Base-by-base conservation (phyloP, 1,140 invertebrate species). In the Copidosoma floridanum region DNA sequence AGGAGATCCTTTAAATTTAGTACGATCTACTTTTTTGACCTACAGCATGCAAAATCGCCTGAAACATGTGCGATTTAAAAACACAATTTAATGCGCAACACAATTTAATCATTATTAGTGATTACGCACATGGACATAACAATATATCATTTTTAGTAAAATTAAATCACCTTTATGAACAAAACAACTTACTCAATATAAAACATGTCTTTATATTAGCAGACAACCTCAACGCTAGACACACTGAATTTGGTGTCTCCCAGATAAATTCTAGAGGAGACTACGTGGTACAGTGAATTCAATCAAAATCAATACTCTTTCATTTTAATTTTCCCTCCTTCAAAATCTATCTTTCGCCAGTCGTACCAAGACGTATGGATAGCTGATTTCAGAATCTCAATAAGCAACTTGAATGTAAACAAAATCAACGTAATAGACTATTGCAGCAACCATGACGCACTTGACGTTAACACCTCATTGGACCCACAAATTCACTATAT, bases 331-430 rank as follows among this genome's bases (percentile, higher is more conserved):
- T 57, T 48, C 10, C 50, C 18, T 3, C 20, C 63, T 14, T 41
- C 38, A 50, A 18, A 14, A 6, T 54, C 65, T 12, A 58, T 60
- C 0, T 65, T 37, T 43, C 65, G 63, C 14, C 14, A 52, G 12
- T 64, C 61, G 0, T 66, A 21, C 11, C n/a, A 64, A 14, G 63
- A 64, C 23, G 23, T 59, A 10, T 48, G 47, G 2, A 3, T 64
- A 5, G 6, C 16, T 8, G 62, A 64, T 14, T 20, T 6, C 6
- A n/a, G 62, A 38, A 8, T 64, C 4, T 12, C 23, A 1, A 6
- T 57, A 0, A 43, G 16, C 16, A 44, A 52, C 18, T 24, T 27
- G 8, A n/a, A 14, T 1, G 38, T 26, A 10, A 52, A 44, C 3
- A 56, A 27, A 37, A 18, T 57, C 0, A 6, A 16, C 43, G 52